phyloP scores from a whole-genome alignment of 2,888 invertebrate species.

The Euclidia mi region DNA sequence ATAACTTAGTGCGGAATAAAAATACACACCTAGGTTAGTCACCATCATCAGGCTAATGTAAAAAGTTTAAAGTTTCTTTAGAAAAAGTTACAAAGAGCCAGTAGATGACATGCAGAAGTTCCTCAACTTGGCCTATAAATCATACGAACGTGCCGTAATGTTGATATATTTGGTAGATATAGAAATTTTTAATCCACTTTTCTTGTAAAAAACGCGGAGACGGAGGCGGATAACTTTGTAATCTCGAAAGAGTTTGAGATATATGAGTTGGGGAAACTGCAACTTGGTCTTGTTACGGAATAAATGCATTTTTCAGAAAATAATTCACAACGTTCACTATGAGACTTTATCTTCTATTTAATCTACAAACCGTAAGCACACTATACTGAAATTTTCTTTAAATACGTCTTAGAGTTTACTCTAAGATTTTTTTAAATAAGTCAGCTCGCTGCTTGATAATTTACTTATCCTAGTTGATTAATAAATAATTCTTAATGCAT shows the following conservation, averaged over 20 bases:
- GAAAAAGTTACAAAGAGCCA: constrained; percentile 79
- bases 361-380: not conserved
- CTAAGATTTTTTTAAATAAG: too few relatives aligned
- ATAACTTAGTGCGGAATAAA: constrained; percentile 31
- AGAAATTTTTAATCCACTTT: constrained; percentile 87
- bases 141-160: constrained; percentile 81
- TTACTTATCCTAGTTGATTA: too few relatives aligned
- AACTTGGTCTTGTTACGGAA: constrained; percentile 53
- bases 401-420: too few relatives aligned
- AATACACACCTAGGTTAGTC: constrained; percentile 55
- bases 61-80: constrained; percentile 84
- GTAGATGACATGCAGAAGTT: constrained; percentile 87
- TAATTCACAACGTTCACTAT: constrained; percentile 32
- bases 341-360: constrained; percentile 29
- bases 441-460: too few relatives aligned
- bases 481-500: too few relatives aligned
- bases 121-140: constrained; percentile 85
- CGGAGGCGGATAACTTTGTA: constrained; percentile 77
- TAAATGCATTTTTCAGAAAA: constrained; percentile 56
- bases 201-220: constrained; percentile 78
- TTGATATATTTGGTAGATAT: constrained; percentile 83
- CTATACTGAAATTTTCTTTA: too few relatives aligned
- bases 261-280: constrained; percentile 68
- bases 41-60: constrained; percentile 79
- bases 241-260: constrained; percentile 79